Percentiles rank a stretch among this genome's conserved stretches.
phyloP scores from a whole-genome alignment of 1,140 invertebrate species.

The Anastrepha ludens region DNA sequence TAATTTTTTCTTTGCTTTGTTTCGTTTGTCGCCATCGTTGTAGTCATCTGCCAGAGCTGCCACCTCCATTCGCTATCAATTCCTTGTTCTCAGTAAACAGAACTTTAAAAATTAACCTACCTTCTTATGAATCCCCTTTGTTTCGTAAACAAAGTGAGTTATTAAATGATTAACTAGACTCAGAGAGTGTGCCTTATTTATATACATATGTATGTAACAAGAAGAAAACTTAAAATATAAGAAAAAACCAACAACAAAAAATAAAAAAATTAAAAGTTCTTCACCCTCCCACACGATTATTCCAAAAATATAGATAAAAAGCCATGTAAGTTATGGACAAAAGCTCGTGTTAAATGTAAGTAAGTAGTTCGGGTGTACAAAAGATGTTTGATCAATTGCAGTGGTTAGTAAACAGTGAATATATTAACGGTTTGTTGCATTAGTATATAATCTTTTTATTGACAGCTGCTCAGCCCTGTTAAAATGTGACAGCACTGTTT shows the following conservation, averaged over 20 bases:
- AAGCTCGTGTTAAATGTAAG: constrained; percentile 2
- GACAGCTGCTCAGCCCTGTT: constrained; percentile 3
- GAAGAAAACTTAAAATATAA: background rate
- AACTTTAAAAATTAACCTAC: constrained; percentile 46
- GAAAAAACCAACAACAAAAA: background rate
- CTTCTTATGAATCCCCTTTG: background rate
- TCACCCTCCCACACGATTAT: background rate
- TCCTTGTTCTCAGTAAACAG: background rate
- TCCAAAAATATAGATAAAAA: background rate
- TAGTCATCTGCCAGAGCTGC: constrained; percentile 59
- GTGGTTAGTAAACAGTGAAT: background rate
- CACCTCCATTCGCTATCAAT: constrained; percentile 55
- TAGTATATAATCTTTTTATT: background rate
- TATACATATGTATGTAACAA: background rate
- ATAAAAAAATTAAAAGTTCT: background rate
- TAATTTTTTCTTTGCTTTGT: background rate
- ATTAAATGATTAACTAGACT: background rate
- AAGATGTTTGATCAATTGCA: background rate
- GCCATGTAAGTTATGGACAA: constrained; percentile 9
- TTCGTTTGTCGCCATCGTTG: constrained; percentile 37
- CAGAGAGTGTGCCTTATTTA: background rate
- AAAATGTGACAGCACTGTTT: constrained; percentile 25
- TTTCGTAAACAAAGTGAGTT: background rate
- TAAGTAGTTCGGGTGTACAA: background rate
- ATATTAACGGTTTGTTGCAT: background rate